Conservation (phyloP, 2,113 vertebrate genomes). For the Nycticryphes semicollaris region DNA sequence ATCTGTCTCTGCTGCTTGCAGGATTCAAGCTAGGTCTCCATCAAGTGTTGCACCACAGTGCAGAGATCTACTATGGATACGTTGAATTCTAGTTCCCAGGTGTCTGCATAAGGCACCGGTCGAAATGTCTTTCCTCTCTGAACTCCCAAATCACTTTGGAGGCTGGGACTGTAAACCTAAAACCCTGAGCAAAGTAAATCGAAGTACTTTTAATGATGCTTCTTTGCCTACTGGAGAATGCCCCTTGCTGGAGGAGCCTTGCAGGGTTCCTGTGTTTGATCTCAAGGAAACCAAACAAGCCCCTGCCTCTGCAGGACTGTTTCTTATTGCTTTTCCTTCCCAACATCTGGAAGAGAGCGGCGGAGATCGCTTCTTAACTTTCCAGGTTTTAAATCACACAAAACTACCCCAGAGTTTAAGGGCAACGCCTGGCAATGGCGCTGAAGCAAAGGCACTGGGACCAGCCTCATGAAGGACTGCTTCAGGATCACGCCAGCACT, state of each 20-base stretch:
- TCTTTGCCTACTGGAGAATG: not conserved
- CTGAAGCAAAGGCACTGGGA: not conserved
- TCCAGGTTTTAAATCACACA: not conserved
- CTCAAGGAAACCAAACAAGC: not conserved
- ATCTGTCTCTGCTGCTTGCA: not conserved
- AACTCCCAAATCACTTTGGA: not conserved
- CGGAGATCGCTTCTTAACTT: not conserved
- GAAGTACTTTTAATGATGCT: not conserved
- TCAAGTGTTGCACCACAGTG: not conserved
- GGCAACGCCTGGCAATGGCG: not conserved
- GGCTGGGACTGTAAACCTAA: not conserved
- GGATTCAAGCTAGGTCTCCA: not conserved
- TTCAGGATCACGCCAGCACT: not conserved
- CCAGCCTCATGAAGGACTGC: not conserved
- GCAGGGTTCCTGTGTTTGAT: not conserved
- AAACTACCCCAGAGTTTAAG: not conserved
- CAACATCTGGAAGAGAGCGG: not conserved
- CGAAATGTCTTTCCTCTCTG: not conserved
- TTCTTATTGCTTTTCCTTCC: not conserved
- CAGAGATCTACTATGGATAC: accelerated
- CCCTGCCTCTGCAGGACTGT: accelerated
- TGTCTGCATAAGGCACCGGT: not conserved
- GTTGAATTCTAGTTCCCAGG: not conserved
- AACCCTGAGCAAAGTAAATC: not conserved
- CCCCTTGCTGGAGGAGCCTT: not conserved